Conservation (phyloP, 2,888 invertebrate genomes). For the Cactoblastis cactorum region DNA sequence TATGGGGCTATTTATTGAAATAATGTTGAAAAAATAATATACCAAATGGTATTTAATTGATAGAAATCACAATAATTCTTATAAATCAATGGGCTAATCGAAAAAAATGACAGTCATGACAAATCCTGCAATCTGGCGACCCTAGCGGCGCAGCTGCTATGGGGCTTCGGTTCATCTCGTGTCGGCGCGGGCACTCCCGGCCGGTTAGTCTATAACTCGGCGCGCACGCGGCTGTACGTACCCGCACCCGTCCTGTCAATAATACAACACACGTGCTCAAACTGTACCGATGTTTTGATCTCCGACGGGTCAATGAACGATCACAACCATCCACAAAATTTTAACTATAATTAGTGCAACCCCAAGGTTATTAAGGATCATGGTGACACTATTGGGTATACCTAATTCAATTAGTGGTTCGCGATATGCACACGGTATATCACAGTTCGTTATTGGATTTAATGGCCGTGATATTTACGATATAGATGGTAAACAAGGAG, state of each 20-base stretch:
- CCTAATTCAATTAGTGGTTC: conserved; percentile 21
- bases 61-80: too few relatives aligned
- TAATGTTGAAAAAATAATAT: too few relatives aligned
- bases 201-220: conserved; percentile 57
- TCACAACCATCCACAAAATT: conserved; percentile 21
- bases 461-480: neutral
- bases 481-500: neutral
- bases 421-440: conserved; percentile 13
- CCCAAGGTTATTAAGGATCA: neutral
- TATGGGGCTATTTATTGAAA: too few relatives aligned
- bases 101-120: neutral
- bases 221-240: conserved; percentile 67
- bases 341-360: neutral
- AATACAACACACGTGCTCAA: conserved; percentile 16
- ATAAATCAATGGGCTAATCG: too few relatives aligned
- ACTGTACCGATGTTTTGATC: conserved; percentile 24
- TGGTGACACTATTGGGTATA: conserved; percentile 8
- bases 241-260: conserved; percentile 29
- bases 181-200: conserved; percentile 31
- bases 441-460: conserved; percentile 15
- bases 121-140: neutral
- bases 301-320: conserved; percentile 39
- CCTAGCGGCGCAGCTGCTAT: conserved; percentile 52
- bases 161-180: conserved; percentile 58
- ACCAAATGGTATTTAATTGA: too few relatives aligned